Evolutionary conservation across 2,888 invertebrate genomes (phyloP).

Genomic region (Yponomeuta plumbellus): DNA sequence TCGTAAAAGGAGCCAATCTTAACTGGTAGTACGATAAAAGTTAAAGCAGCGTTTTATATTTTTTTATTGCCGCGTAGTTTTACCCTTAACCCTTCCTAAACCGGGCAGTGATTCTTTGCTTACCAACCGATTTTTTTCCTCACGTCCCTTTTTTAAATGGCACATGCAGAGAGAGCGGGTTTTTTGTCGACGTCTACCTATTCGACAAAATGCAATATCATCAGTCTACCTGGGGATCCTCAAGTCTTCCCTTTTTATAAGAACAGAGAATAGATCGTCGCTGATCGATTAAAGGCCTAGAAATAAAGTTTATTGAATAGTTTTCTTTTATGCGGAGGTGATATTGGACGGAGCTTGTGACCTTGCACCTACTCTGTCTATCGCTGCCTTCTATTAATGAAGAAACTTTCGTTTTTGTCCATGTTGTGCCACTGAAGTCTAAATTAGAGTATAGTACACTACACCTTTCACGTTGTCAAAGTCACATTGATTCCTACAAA

Average conservation of each 20-base stretch:
- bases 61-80: conserved; percentile 53
- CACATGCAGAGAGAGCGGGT: conserved; percentile 69
- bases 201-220: conserved; percentile 71
- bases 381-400: too few relatives aligned
- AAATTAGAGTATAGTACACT: too few relatives aligned
- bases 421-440: too few relatives aligned
- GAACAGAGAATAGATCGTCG: conserved; percentile 48
- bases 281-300: conserved; percentile 57
- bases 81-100: conserved; percentile 63
- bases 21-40: conserved; percentile 36
- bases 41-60: conserved; percentile 52
- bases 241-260: conserved; percentile 48
- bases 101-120: conserved; percentile 66
- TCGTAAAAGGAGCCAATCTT: background rate
- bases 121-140: conserved; percentile 59
- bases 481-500: too few relatives aligned
- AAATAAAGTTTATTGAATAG: conserved; percentile 5
- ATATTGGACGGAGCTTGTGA: background rate
- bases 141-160: conserved; percentile 67
- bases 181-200: conserved; percentile 46
- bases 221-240: conserved; percentile 64
- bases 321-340: background rate
- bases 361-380: too few relatives aligned
- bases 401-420: too few relatives aligned
- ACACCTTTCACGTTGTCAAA: too few relatives aligned